Evolutionary conservation across 2,113 vertebrate species (phyloP), one percentile per base, ranked within the genome.

Genomic region (Myodes glareolus): DNA sequence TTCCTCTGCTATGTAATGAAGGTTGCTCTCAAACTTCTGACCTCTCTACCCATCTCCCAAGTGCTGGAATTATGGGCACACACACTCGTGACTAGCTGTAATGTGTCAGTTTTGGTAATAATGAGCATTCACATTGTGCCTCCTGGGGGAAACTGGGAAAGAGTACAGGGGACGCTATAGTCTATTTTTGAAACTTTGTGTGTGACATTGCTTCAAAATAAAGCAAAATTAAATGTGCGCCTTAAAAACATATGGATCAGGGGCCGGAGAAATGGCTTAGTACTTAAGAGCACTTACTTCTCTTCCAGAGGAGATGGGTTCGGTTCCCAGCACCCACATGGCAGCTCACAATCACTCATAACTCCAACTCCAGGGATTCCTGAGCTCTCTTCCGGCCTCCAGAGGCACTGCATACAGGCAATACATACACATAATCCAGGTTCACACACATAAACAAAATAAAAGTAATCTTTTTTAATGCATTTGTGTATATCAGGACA

Each of bases 81-180:
- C 25, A 11, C 39, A 1, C 61, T 47, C 61, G 13, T 27, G 4
- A 10, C 39, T 63, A 86, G 36, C 39, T 63, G 31, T 33, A 47
- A 86, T 23, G 27, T 70, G 39, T 36, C 81, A 58, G 14, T 3
- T 92, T 76, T 45, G 39, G 13, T 50, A 7, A 13, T 36, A 36
- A 5, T 11, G 39, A 7, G 27, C 33, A 5, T 6, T 0, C 29
- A n/a, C 50, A 67, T n/a, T n/a, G 42, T 4, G 12, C 2, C 33
- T 17, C 3, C 17, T 36, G 55, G 42, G 45, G 25, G 78, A 36
- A 47, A 75, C 33, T 73, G 82, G 1, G 45, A 21, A 45, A 31
- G 21, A 63, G 8, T 2, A 14, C n/a, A 42, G 67, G 77, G 61
- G 4, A 17, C 84, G 27, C 45, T 33, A 45, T 4, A 33, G 65